Conservation (phyloP, 2,113 vertebrate genomes). For the Progne subis region DNA sequence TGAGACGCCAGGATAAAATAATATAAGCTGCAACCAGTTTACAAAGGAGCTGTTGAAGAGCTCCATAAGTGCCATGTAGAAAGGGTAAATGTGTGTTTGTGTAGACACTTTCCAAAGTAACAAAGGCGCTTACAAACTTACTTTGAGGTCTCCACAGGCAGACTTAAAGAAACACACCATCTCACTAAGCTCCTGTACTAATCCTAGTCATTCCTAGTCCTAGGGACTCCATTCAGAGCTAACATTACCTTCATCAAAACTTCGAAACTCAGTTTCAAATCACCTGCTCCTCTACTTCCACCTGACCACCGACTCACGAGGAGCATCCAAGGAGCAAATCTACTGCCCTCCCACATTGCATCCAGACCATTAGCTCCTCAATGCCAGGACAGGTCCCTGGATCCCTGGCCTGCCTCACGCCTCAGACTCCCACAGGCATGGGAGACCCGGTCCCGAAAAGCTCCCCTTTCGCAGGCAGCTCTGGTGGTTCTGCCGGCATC, state of each 20-base stretch:
- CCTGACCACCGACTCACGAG: not conserved
- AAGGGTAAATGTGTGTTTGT: not conserved
- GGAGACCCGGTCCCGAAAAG: not conserved
- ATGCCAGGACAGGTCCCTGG: not conserved
- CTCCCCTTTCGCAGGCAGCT: not conserved
- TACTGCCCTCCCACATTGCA: not conserved
- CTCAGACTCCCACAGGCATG: not conserved
- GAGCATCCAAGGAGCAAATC: not conserved
- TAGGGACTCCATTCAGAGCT: not conserved
- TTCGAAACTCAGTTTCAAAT: not conserved
- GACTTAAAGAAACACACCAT: not conserved
- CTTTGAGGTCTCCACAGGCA: not conserved
- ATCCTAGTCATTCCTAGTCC: not conserved
- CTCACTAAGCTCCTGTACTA: not conserved
- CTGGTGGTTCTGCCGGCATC: accelerated
- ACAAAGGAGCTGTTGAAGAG: not conserved
- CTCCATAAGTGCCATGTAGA: not conserved
- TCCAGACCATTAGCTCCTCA: not conserved
- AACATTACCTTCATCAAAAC: not conserved
- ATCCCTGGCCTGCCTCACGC: not conserved
- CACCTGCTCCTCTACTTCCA: not conserved
- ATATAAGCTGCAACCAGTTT: not conserved
- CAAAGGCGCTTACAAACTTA: not conserved
- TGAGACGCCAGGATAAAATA: not conserved
- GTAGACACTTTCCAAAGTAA: not conserved